These are phyloP conservation scores for Condylura cristata DNA, from an alignment of 2,113 vertebrate species.

Conservation along the genomic window DNA sequence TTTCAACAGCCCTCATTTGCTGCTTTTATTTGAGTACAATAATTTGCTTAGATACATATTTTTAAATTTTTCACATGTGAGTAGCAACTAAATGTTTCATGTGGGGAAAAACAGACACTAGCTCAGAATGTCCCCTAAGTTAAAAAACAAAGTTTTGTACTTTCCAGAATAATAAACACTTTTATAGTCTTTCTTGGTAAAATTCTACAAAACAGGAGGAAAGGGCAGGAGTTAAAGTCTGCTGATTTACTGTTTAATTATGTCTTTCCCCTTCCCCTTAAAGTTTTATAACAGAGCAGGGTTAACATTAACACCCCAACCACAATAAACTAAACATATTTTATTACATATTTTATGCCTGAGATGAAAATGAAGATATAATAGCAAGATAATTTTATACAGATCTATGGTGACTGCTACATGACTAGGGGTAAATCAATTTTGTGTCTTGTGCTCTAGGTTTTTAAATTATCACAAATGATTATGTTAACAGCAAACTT, in stretches of 20 bases:
- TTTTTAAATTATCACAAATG: not conserved
- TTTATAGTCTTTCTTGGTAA: constrained; percentile 54
- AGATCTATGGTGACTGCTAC: not conserved
- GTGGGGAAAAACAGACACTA: constrained; percentile 25
- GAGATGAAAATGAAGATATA: constrained; percentile 56
- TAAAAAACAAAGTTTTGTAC: constrained; percentile 63
- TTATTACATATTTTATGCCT: constrained; percentile 41
- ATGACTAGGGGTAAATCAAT: not conserved
- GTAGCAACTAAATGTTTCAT: constrained; percentile 33
- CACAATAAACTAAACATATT: constrained; percentile 41
- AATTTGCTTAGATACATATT: constrained; percentile 59
- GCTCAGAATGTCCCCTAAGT: constrained; percentile 54
- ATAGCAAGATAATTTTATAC: constrained; percentile 46
- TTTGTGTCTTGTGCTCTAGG: not conserved
- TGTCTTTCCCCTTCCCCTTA: not conserved
- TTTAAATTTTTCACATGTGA: constrained; percentile 56
- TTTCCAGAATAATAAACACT: constrained; percentile 61
- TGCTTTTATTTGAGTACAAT: constrained; percentile 63
- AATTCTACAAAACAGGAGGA: constrained; percentile 45
- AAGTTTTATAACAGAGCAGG: constrained; percentile 39
- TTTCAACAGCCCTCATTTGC: constrained; percentile 25
- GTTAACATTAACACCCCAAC: constrained; percentile 55
- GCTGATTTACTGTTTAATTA: constrained; percentile 50
- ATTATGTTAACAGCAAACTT: not conserved
- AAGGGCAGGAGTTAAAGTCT: constrained; percentile 8